A percentile compares a stretch with the other conserved stretches of the same genome.
phyloP scores from a whole-genome alignment of 2,797 vertebrate species.

The Dendrocincla tyrannina region DNA sequence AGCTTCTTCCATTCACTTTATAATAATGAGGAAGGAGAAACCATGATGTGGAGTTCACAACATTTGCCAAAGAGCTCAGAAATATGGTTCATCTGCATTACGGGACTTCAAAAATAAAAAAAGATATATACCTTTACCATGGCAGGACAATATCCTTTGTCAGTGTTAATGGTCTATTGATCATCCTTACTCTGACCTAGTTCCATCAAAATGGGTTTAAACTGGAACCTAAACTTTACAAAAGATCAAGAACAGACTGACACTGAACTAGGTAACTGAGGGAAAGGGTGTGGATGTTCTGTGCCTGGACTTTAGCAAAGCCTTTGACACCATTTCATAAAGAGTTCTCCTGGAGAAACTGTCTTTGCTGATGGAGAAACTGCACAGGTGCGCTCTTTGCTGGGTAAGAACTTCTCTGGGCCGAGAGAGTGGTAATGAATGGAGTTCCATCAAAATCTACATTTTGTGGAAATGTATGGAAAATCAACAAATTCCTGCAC shows the following conservation, averaged over 20 bases:
- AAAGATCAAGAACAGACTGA: neutral
- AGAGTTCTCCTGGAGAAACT: neutral
- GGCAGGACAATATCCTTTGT: neutral
- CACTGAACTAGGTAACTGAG: neutral
- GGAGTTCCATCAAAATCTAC: neutral
- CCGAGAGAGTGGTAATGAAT: neutral
- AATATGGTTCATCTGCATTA: neutral
- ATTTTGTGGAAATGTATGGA: neutral
- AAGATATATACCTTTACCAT: neutral
- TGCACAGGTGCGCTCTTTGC: neutral
- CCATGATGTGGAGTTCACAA: rapidly evolving
- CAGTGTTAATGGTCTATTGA: neutral
- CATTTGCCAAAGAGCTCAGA: neutral
- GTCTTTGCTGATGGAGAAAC: neutral
- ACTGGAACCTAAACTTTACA: neutral
- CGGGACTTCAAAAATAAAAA: neutral
- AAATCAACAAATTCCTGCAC: neutral
- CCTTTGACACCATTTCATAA: rapidly evolving
- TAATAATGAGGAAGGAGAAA: neutral
- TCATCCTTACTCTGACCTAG: neutral
- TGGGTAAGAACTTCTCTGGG: neutral
- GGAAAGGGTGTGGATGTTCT: neutral
- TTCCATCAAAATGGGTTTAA: neutral
- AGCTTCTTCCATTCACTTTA: neutral
- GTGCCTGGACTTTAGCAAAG: neutral